Percentiles rank a stretch among this genome's conserved stretches.
These are phyloP conservation scores for Heliconius cydno DNA, from an alignment of 2,888 invertebrate genomes.

Conservation along the genomic window DNA sequence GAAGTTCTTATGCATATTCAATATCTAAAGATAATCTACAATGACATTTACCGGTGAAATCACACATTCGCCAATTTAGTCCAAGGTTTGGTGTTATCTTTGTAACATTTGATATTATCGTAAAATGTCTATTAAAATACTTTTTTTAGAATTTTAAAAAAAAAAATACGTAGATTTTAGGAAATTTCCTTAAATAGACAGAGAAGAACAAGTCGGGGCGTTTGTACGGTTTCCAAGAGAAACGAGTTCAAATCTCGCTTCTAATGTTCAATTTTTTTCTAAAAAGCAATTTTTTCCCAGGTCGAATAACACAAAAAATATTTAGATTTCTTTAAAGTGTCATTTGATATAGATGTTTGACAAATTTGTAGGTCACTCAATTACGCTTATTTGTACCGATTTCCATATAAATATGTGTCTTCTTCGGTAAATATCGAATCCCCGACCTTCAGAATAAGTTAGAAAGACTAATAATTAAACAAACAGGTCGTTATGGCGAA, in stretches of 20 bases:
- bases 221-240: no score
- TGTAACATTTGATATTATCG: not conserved
- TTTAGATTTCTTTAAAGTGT: no score
- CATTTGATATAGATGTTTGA: no score
- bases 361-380: not conserved
- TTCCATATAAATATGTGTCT: not conserved
- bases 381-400: not conserved
- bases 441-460: not conserved
- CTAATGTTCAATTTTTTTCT: no score
- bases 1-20: not conserved
- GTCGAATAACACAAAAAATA: no score
- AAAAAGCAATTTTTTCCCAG: no score
- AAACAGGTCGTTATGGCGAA: not conserved
- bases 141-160: no score
- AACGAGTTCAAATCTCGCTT: no score
- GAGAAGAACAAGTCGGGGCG: no score
- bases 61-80: slow-evolving; percentile 18
- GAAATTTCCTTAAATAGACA: no score
- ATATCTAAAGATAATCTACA: slow-evolving; percentile 6
- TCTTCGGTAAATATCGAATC: not conserved
- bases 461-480: not conserved
- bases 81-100: slow-evolving; percentile 21
- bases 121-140: not conserved
- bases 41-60: slow-evolving; percentile 20
- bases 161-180: no score